phyloP scores from a whole-genome alignment of 37 sponge, comb jelly and placozoan genomes.

The Diacarnus erythraeanus region DNA sequence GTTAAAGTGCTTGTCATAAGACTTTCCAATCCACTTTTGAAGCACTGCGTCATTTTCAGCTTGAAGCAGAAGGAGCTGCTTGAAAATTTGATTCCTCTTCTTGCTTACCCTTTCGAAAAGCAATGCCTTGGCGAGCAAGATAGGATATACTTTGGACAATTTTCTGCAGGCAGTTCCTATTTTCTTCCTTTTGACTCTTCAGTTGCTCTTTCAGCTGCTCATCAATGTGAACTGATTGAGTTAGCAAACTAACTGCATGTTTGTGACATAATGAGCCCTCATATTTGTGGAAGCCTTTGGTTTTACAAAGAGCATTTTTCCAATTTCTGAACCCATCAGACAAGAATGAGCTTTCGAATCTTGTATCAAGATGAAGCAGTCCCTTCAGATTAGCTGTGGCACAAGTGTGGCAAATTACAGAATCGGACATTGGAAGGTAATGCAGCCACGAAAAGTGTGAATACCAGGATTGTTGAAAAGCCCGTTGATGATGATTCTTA shows the following conservation, averaged over 20 bases:
- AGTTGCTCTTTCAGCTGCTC: conserved; percentile 6
- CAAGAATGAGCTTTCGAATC: conserved; percentile 3
- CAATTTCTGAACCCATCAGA: not conserved
- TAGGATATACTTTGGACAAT: not conserved
- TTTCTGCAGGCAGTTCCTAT: conserved; percentile 15
- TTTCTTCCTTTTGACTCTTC: conserved; percentile 10
- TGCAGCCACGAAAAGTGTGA: conserved; percentile 4
- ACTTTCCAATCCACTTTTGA: not conserved
- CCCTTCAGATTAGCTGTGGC: not conserved
- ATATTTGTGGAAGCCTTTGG: not conserved
- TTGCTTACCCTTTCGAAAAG: conserved; percentile 1
- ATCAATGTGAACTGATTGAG: not conserved
- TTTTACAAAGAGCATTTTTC: conserved; percentile 7
- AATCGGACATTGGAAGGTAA: not conserved
- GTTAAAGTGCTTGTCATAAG: conserved; percentile 8
- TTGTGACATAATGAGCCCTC: not conserved
- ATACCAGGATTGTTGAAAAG: conserved; percentile 7
- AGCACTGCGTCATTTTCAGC: not conserved
- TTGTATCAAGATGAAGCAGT: conserved; percentile 8
- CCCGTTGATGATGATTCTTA: not conserved
- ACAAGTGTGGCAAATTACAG: conserved; percentile 12
- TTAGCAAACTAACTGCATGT: not conserved
- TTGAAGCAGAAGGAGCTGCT: not conserved
- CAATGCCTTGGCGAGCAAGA: conserved; percentile 6
- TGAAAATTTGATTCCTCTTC: conserved; percentile 12